Evolutionary conservation across 2,797 vertebrate genomes (phyloP), one percentile per base, ranked within the genome.

Genomic region (Florisuga fusca): DNA sequence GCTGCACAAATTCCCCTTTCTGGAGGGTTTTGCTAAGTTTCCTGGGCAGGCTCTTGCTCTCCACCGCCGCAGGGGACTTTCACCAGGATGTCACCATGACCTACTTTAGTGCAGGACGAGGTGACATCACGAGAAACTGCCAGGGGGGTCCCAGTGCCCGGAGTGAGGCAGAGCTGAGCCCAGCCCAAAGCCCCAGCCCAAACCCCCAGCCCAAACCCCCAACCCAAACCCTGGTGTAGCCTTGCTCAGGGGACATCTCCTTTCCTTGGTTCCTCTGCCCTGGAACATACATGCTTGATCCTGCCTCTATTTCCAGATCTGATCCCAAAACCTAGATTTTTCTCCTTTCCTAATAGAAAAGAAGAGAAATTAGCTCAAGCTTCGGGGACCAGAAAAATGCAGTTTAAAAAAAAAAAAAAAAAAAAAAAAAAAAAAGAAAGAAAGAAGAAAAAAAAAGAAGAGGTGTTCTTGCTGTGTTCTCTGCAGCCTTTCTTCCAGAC

Each of bases 261-360:
- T 41, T 71, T 66, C 64, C 69, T 54, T 15, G 1, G 62, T 68
- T 46, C 58, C 89, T 67, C 73, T 71, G 89, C 68, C 87, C 87
- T 41, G 87, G 67, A 79, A 79, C 81, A 18, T 74, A 91, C 26
- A 63, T 15, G 87, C 84, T 25, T 25, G 7, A 10, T 66, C 88
- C 90, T 11, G 55, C 53, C 80, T 62, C 72, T 75, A 6, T 61
- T 90, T 43, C 59, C 96, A 87, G 72, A 62, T 16, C 90, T 90
- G 95, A 33, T 63, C 93, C 27, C 59, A 71, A 95, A 96, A 94
- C 95, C 94, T 59, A 90, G 31, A 84, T 95, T 77, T 23, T 78
- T 50, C 63, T 82, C 63, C 36, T 87, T 67, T 53, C 33, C 64
- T 55, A 36, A 73, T 25, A 83, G 78, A 58, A 76, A 57, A 54